A percentile compares a stretch with the other conserved stretches of the same genome.
Conservation (phyloP, 2,888 invertebrate genomes). For the Eurytoma adleriae region DNA sequence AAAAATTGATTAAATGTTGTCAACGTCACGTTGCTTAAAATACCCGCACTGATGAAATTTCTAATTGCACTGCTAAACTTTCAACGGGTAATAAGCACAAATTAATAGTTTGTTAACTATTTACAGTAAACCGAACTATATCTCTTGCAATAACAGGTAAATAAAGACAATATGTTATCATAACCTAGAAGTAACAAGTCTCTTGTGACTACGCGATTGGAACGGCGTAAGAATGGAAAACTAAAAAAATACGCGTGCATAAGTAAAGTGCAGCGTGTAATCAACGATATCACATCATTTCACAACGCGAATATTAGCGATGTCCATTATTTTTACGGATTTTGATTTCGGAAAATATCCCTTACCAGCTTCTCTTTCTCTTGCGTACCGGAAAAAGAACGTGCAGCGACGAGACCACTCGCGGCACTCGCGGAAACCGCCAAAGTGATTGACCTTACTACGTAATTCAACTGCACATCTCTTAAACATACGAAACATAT, state of each 20-base stretch:
- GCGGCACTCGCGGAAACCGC: conserved; percentile 22
- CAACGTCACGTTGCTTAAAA: conserved; percentile 14
- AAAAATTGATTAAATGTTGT: conserved; percentile 27
- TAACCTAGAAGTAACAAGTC: conserved; percentile 37
- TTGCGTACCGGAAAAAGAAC: conserved; percentile 68
- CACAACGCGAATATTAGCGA: conserved; percentile 42
- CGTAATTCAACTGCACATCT: not conserved
- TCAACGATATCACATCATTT: conserved; percentile 18
- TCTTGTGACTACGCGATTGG: conserved; percentile 4
- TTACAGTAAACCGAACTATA: not conserved
- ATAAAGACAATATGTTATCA: conserved; percentile 18
- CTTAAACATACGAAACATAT: not conserved
- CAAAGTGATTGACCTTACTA: not conserved
- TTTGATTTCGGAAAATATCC: conserved; percentile 55
- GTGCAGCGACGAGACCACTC: conserved; percentile 47
- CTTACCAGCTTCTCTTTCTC: conserved; percentile 65
- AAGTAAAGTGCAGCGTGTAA: not conserved
- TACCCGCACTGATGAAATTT: not conserved
- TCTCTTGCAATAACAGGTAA: not conserved
- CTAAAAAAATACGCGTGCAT: conserved; percentile 29
- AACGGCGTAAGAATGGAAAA: not conserved
- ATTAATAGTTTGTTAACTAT: not conserved
- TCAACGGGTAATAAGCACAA: not conserved
- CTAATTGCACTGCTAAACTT: not conserved
- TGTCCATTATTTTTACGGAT: conserved; percentile 61